Evolutionary conservation across 2,888 invertebrate genomes (phyloP), one percentile per base, ranked within the genome.

Genomic region (Amblyjoppa fuscipennis): DNA sequence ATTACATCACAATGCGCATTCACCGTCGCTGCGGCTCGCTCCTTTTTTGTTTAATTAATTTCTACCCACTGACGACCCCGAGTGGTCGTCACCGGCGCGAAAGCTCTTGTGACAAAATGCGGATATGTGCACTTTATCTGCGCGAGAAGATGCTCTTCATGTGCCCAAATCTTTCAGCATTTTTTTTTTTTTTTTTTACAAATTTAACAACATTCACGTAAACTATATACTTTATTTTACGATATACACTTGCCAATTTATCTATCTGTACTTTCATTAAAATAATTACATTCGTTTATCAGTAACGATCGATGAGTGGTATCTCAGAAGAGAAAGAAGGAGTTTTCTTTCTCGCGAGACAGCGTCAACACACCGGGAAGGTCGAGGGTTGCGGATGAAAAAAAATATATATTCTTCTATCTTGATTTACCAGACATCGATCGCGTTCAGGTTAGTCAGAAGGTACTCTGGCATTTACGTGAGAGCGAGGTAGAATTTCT

Each of bases 141-240:
- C 56, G 7, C 7, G 7, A 20, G 25, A 56, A 56, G 25, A 56
- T 11, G 25, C 25, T 6, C 56, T 56, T 9, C 7, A 2, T 41
- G 9, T 9, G 38, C 38, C 38, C 38, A 41, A 41, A 41, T 41
- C 9, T 7, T 0, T n/a, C 41, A 5, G 9, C 7, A 41, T 5
- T 41, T 41, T 34, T 20, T 20, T 20, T 34, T 20, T 20, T 20
- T 34, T 31, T 38, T 41, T 49, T 3, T 49, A 59, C 45, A 38
- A 11, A 78, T 77, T 68, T 4, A 38, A 25, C 11, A 4, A 49
- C 4, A 61, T 59, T 49, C 69, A 70, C 53, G 38, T 76, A 79
- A 79, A 70, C 74, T 78, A 77, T 70, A 45, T 70, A 53, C 45
- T 87, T 87, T 87, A 87, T 87, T 87, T 77, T 84, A 84, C 73